These are phyloP conservation scores for Bradypodion ventrale DNA, from an alignment of 2,797 vertebrate species.

Conservation along the genomic window DNA sequence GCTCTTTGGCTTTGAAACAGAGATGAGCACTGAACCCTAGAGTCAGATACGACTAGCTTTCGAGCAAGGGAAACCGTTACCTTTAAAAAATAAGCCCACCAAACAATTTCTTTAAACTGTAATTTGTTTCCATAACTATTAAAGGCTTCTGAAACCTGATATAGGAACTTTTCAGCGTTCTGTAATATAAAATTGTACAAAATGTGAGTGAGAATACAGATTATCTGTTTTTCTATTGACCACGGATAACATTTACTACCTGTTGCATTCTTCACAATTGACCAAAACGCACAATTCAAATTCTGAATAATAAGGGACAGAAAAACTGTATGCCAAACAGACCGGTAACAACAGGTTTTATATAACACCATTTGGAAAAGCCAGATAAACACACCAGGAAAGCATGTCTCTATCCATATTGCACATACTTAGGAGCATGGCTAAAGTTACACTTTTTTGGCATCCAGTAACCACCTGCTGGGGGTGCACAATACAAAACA, in stretches of 20 bases:
- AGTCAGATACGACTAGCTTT: no score
- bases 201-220: not conserved
- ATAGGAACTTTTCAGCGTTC: not conserved
- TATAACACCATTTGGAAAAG: not conserved
- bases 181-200: not conserved
- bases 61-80: no score
- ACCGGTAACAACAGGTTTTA: not conserved
- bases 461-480: conserved; percentile 6
- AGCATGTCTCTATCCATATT: no score
- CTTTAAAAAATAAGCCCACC: not conserved
- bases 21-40: no score
- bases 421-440: not conserved
- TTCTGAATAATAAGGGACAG: not conserved
- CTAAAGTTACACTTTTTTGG: not conserved
- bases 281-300: not conserved
- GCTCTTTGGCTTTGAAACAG: no score
- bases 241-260: not conserved
- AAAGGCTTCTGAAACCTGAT: not conserved
- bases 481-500: not conserved
- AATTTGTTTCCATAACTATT: not conserved
- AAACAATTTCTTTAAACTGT: no score
- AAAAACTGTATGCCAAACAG: not conserved
- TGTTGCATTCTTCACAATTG: not conserved
- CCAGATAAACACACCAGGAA: not conserved
- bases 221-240: not conserved